Percentiles rank a stretch among this genome's conserved stretches.
phyloP scores from a whole-genome alignment of 1,140 invertebrate species.

The Rhynchophorus ferrugineus region DNA sequence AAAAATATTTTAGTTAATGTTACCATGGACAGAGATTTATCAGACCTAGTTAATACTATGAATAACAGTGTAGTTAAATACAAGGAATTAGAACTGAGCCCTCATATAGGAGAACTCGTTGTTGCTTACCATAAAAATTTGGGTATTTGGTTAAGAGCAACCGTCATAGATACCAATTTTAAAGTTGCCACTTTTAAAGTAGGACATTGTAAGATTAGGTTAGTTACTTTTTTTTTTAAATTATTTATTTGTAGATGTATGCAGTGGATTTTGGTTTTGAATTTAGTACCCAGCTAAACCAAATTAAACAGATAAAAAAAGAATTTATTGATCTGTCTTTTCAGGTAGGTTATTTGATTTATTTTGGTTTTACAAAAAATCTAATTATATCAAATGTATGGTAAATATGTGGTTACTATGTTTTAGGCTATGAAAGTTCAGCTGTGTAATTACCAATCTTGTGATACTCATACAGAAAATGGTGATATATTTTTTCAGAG shows the following conservation, averaged over 20 bases:
- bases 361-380: no score
- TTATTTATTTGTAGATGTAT: background rate
- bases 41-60: slow-evolving; percentile 18
- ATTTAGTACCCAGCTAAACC: background rate
- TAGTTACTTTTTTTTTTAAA: background rate
- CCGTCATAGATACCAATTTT: slow-evolving; percentile 5
- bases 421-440: background rate
- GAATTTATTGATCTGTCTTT: background rate
- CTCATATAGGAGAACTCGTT: slow-evolving; percentile 28
- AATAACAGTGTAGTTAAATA: slow-evolving; percentile 23
- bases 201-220: no score
- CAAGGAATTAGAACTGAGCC: slow-evolving; percentile 24
- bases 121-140: slow-evolving; percentile 19
- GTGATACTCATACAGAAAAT: background rate
- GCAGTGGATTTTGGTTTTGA: background rate
- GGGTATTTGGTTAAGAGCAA: slow-evolving; percentile 19
- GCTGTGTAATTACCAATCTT: background rate
- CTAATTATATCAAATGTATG: background rate
- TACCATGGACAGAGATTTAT: slow-evolving; percentile 20
- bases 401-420: no score
- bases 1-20: slow-evolving; percentile 5
- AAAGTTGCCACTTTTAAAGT: no score
- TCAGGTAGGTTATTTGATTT: background rate
- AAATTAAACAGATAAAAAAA: background rate
- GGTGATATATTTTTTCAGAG: background rate